Evolutionary conservation across 1,140 invertebrate species (phyloP).

Genomic region (Leptinotarsa lineolata): DNA sequence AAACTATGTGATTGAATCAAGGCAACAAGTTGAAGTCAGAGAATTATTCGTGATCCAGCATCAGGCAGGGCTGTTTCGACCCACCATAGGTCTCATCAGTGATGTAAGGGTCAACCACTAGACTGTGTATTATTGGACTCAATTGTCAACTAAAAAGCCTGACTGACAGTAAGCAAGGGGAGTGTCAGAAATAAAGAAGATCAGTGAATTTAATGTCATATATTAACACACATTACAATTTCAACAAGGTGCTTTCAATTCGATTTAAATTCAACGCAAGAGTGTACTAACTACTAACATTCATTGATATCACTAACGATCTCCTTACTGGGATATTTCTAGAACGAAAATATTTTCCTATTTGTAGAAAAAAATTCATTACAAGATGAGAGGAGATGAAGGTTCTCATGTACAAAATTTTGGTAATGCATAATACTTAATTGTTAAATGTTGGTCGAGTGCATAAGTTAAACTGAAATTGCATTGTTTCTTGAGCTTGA

Average conservation of each 20-base stretch:
- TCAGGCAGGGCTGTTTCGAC: too few species aligned
- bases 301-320: background rate
- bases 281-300: background rate
- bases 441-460: constrained; percentile 2
- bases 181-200: too few species aligned
- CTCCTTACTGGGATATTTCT: background rate
- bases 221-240: constrained; percentile 1
- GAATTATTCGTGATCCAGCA: too few species aligned
- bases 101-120: too few species aligned
- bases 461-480: constrained; percentile 2
- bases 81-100: too few species aligned
- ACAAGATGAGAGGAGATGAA: background rate
- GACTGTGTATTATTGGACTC: too few species aligned
- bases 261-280: background rate
- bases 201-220: background rate
- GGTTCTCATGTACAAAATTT: background rate
- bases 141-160: too few species aligned
- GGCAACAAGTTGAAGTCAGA: too few species aligned
- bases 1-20: too few species aligned
- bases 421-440: background rate
- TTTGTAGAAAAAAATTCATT: background rate
- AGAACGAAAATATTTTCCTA: background rate
- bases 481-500: background rate
- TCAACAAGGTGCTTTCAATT: background rate
- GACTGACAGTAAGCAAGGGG: too few species aligned